Evolutionary conservation across 2,888 invertebrate genomes (phyloP).

Genomic region (Nemoura dubitans): DNA sequence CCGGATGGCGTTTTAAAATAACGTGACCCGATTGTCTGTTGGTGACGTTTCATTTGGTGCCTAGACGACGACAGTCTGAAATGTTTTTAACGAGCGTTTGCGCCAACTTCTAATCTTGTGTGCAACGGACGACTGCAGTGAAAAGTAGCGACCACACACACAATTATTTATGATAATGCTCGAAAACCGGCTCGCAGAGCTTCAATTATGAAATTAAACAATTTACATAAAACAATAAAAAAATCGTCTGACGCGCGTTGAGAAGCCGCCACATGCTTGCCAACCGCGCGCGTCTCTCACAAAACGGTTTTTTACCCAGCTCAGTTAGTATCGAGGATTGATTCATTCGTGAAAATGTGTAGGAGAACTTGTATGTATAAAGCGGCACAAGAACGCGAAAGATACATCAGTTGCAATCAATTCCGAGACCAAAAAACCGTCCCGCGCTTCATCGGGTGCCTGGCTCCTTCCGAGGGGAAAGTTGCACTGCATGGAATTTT

Average conservation of each 20-base stretch:
- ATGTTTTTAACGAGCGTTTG: too few relatives aligned
- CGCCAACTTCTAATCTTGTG: neutral
- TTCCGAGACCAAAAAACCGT: neutral
- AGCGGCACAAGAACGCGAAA: neutral
- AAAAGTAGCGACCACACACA: conserved; percentile 3
- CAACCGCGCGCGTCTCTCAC: neutral
- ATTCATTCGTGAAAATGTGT: neutral
- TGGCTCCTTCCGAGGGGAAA: neutral
- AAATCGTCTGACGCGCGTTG: neutral
- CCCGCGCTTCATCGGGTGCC: neutral
- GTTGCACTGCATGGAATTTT: neutral
- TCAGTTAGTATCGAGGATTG: neutral
- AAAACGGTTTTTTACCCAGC: neutral
- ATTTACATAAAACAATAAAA: conserved; percentile 29
- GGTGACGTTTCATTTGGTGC: neutral
- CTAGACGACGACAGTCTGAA: neutral
- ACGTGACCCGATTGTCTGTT: neutral
- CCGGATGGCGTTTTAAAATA: neutral
- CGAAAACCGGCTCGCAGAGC: neutral
- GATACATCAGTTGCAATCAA: neutral
- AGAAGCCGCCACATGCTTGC: neutral
- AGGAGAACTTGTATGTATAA: neutral
- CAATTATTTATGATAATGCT: neutral
- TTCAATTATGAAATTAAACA: conserved; percentile 26
- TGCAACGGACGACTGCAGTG: neutral